phyloP scores from a whole-genome alignment of 1,140 invertebrate genomes.

The Bombus waltoni region DNA sequence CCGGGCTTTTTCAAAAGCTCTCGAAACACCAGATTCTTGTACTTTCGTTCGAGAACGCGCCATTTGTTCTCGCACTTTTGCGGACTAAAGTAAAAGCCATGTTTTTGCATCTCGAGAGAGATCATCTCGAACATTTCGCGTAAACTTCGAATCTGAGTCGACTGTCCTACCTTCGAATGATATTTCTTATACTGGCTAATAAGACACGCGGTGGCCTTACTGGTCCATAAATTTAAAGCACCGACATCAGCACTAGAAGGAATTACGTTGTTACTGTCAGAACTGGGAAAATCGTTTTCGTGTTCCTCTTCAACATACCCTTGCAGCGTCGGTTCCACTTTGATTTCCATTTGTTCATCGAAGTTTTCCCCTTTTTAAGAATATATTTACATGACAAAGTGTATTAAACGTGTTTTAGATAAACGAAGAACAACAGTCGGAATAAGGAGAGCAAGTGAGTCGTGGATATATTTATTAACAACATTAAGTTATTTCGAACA shows the following conservation, averaged over 20 bases:
- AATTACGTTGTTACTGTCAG: constrained; percentile 48
- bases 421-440: not conserved
- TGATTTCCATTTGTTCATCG: constrained; percentile 64
- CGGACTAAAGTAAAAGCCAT: constrained; percentile 73
- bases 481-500: not conserved
- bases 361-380: constrained; percentile 48
- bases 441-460: not conserved
- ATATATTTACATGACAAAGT: constrained; percentile 18
- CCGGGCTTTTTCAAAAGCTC: constrained; percentile 75
- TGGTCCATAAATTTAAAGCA: constrained; percentile 73
- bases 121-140: constrained; percentile 79
- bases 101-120: constrained; percentile 75
- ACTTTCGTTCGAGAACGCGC: constrained; percentile 75
- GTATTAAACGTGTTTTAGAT: not conserved
- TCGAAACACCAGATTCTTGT: constrained; percentile 73
- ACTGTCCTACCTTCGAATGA: constrained; percentile 73
- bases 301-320: constrained; percentile 66
- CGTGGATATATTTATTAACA: not conserved
- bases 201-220: constrained; percentile 74
- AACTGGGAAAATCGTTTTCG: constrained; percentile 58
- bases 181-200: constrained; percentile 77
- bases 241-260: constrained; percentile 59
- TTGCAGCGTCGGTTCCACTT: constrained; percentile 64
- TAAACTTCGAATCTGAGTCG: constrained; percentile 72
- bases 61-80: constrained; percentile 78